Evolutionary conservation across 2,888 invertebrate genomes (phyloP).

Genomic region (Drosophila diplacantha): DNA sequence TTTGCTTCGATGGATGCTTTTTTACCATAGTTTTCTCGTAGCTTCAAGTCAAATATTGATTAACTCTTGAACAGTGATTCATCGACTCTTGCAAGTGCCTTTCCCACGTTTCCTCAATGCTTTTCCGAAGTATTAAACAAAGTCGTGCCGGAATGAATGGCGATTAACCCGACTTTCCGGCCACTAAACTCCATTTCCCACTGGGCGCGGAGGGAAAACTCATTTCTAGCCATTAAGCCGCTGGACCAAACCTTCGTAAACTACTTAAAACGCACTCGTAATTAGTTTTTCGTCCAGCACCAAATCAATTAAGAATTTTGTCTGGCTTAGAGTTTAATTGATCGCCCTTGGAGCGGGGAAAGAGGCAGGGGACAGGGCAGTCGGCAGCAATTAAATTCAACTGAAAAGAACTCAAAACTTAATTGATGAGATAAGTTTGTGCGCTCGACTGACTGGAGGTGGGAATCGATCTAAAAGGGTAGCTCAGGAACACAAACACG

Average conservation of each 20-base stretch:
- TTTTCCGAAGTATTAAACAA: constrained; percentile 23
- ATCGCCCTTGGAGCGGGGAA: constrained; percentile 32
- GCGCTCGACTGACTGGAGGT: constrained; percentile 18
- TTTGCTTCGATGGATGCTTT: background rate
- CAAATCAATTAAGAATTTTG: constrained; percentile 63
- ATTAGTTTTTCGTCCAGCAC: constrained; percentile 48
- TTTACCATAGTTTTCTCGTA: background rate
- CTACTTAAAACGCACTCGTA: constrained; percentile 45
- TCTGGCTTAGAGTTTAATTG: constrained; percentile 51
- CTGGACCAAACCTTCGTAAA: constrained; percentile 31
- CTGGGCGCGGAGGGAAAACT: constrained; percentile 17
- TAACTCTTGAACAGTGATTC: constrained; percentile 16
- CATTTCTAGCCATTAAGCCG: constrained; percentile 39
- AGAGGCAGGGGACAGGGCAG: constrained; percentile 4
- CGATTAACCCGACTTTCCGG: constrained; percentile 27
- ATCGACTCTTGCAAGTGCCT: constrained; percentile 14
- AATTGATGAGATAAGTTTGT: constrained; percentile 58
- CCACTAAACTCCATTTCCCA: constrained; percentile 16
- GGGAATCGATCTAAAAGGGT: constrained; percentile 16
- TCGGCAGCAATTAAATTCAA: constrained; percentile 48
- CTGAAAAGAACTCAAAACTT: constrained; percentile 45
- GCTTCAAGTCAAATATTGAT: background rate
- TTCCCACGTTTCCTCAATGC: constrained; percentile 21
- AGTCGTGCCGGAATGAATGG: constrained; percentile 29
- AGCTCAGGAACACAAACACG: constrained; percentile 15